Conservation (phyloP, 2,888 invertebrate genomes). For the Cepaea hortensis region DNA sequence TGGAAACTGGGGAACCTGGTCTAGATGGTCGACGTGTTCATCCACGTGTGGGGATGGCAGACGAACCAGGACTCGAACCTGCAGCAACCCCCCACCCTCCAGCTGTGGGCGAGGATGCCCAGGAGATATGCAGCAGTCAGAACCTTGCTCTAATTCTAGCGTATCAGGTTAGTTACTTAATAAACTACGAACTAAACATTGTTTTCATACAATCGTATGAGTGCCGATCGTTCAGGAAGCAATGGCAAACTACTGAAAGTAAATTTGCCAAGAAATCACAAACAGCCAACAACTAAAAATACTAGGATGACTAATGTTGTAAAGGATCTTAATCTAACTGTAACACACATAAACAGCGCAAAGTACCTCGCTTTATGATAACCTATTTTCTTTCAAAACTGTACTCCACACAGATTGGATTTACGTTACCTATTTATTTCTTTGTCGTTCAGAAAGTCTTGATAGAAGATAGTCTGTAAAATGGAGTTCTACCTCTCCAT, state of each 20-base stretch:
- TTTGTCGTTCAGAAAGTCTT: too few relatives aligned
- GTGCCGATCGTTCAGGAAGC: too few relatives aligned
- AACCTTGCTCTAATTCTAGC: neutral
- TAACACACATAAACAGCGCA: too few relatives aligned
- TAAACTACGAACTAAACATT: neutral
- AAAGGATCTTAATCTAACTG: neutral
- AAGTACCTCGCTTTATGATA: too few relatives aligned
- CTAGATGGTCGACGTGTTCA: slow-evolving; percentile 29
- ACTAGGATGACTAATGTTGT: neutral
- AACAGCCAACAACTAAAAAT: neutral
- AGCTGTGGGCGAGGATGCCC: slow-evolving; percentile 17
- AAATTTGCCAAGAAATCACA: too few relatives aligned
- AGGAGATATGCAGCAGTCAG: slow-evolving; percentile 5
- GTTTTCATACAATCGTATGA: neutral
- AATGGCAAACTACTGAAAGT: too few relatives aligned
- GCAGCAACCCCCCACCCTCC: slow-evolving; percentile 32
- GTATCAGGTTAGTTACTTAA: neutral
- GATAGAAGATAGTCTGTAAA: too few relatives aligned
- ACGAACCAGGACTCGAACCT: slow-evolving; percentile 20
- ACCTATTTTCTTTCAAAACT: neutral
- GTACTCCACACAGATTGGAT: neutral
- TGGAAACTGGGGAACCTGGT: slow-evolving; percentile 46
- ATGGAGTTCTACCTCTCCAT: too few relatives aligned
- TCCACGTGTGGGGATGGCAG: slow-evolving; percentile 31
- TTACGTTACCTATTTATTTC: neutral